Evolutionary conservation across 1,140 invertebrate species (phyloP).

Genomic region (Belonocnema kinseyi): DNA sequence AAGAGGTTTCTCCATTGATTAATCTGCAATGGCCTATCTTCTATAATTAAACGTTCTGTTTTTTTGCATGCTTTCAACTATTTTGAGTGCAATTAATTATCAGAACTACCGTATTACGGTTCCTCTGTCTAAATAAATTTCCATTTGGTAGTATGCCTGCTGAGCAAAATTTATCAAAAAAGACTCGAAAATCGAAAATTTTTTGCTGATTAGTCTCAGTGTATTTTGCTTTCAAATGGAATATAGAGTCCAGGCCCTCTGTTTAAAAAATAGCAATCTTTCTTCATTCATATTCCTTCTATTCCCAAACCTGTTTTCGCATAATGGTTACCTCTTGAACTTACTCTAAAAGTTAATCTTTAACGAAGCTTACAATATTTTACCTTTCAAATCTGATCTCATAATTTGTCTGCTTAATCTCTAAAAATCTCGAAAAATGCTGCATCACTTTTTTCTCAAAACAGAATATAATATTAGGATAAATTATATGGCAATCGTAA

Average conservation of each 20-base stretch:
- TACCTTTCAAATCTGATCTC: neutral
- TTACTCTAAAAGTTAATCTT: conserved; percentile 2
- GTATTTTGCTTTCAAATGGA: neutral
- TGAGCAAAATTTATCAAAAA: conserved; percentile 1
- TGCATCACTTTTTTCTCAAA: neutral
- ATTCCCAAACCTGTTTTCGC: neutral
- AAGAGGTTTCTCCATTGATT: no score
- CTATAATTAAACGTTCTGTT: neutral
- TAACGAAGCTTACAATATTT: neutral
- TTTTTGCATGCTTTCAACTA: conserved; percentile 11
- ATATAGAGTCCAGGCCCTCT: conserved; percentile 13
- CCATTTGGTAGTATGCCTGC: conserved; percentile 14
- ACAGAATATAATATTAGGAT: neutral
- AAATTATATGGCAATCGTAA: neutral
- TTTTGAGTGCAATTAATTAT: conserved; percentile 8
- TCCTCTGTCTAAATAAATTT: conserved; percentile 10
- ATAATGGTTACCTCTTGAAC: neutral
- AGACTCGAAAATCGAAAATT: neutral
- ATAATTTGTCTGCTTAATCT: conserved; percentile 14
- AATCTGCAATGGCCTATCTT: neutral
- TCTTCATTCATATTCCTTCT: neutral
- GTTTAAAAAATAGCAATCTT: neutral
- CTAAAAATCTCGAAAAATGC: neutral
- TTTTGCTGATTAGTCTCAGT: neutral
- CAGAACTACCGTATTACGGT: conserved; percentile 21